A percentile compares a stretch with the other conserved stretches of the same genome.
phyloP scores from a whole-genome alignment of 2,888 invertebrate genomes.

The Lomographa bimaculata region DNA sequence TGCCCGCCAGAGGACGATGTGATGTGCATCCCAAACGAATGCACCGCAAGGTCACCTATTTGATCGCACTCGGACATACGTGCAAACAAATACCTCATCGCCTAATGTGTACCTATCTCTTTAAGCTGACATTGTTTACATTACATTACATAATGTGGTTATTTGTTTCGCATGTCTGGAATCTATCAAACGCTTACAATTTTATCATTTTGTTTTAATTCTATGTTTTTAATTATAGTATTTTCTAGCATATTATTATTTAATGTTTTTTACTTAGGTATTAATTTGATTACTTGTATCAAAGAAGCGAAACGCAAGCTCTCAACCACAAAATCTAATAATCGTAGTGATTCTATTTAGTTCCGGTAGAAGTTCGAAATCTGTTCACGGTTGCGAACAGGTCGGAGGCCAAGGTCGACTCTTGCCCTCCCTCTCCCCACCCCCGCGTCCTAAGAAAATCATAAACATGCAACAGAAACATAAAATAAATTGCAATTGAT shows the following conservation, averaged over 20 bases:
- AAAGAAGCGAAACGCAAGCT: too few relatives aligned
- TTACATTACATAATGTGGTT: too few relatives aligned
- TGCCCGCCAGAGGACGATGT: background rate
- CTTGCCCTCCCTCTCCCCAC: background rate
- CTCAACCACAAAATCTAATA: too few relatives aligned
- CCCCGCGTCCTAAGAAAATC: too few relatives aligned
- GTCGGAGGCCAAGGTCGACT: constrained; percentile 31
- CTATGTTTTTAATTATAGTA: too few relatives aligned
- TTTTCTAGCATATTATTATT: too few relatives aligned
- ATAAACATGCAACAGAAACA: constrained; percentile 11
- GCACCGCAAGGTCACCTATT: constrained; percentile 7
- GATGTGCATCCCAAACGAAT: constrained; percentile 1
- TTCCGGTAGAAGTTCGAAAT: constrained; percentile 24
- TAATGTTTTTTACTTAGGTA: too few relatives aligned
- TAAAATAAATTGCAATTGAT: constrained; percentile 25
- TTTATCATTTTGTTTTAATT: too few relatives aligned
- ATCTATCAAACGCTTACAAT: too few relatives aligned
- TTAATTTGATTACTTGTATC: too few relatives aligned
- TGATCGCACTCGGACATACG: background rate
- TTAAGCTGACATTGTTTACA: background rate
- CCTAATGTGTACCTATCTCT: background rate
- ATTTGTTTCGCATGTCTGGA: too few relatives aligned
- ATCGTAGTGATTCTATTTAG: constrained; percentile 8
- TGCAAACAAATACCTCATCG: background rate
- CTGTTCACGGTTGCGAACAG: constrained; percentile 9